Conservation (phyloP, 2,797 vertebrate genomes). For the Lophura swinhoii region DNA sequence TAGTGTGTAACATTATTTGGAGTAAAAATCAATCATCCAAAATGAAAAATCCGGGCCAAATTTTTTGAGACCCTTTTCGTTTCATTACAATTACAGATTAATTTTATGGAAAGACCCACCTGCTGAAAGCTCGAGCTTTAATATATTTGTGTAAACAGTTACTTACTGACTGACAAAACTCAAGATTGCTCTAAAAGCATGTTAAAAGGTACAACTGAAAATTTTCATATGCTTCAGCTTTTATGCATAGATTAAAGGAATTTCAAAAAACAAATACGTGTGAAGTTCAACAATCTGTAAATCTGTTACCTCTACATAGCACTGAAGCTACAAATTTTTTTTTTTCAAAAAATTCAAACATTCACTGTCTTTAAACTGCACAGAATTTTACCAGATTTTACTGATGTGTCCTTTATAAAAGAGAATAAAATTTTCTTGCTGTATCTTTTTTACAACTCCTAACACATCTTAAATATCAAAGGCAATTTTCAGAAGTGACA, state of each 20-base stretch:
- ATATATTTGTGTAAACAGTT: background rate
- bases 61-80: background rate
- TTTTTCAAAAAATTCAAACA: fast-evolving
- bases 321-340: background rate
- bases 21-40: background rate
- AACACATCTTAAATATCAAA: background rate
- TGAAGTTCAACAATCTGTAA: background rate
- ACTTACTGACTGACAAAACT: background rate
- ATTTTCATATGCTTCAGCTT: background rate
- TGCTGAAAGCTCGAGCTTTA: background rate
- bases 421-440: background rate
- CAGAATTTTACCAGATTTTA: background rate
- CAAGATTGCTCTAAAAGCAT: background rate
- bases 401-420: background rate
- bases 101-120: background rate
- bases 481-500: background rate
- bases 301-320: background rate
- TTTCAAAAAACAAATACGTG: background rate
- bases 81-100: background rate
- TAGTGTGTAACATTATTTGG: background rate
- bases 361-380: background rate
- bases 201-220: background rate
- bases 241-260: background rate
- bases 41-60: background rate
- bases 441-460: background rate